Percentiles rank a stretch among this genome's conserved stretches.
Conservation (phyloP, 2,888 invertebrate genomes). For the Drosophila borealis region DNA sequence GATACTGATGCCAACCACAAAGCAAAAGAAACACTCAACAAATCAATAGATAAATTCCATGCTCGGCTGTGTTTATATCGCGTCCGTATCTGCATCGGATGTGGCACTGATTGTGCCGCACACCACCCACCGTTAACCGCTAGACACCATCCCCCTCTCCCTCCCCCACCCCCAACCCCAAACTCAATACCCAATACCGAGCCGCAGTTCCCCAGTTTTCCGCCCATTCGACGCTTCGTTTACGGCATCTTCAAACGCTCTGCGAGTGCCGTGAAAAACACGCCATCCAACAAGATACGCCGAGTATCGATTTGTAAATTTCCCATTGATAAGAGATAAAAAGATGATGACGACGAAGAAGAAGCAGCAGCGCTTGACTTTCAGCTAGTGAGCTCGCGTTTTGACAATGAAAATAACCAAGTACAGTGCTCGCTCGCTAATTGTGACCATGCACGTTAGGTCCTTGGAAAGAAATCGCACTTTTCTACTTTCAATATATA, state of each 20-base stretch:
- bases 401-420: constrained; percentile 73
- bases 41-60: constrained; percentile 76
- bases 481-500: no score
- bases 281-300: constrained; percentile 66
- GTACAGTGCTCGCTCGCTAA: constrained; percentile 18
- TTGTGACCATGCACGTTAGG: neutral
- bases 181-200: neutral
- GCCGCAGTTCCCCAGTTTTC: constrained; percentile 10
- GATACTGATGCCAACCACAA: constrained; percentile 60
- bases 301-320: constrained; percentile 81
- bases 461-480: no score
- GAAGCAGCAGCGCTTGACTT: constrained; percentile 50
- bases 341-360: neutral
- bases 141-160: neutral
- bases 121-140: constrained; percentile 19
- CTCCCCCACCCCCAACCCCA: neutral
- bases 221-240: constrained; percentile 33
- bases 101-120: constrained; percentile 62
- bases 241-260: constrained; percentile 70
- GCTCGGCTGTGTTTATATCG: constrained; percentile 40
- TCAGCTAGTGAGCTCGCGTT: constrained; percentile 45
- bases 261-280: constrained; percentile 35
- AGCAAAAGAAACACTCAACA: constrained; percentile 58
- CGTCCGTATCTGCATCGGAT: constrained; percentile 68
- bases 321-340: constrained; percentile 71